phyloP scores from a whole-genome alignment of 2,797 vertebrate genomes.

The Muscicapa comitata region DNA sequence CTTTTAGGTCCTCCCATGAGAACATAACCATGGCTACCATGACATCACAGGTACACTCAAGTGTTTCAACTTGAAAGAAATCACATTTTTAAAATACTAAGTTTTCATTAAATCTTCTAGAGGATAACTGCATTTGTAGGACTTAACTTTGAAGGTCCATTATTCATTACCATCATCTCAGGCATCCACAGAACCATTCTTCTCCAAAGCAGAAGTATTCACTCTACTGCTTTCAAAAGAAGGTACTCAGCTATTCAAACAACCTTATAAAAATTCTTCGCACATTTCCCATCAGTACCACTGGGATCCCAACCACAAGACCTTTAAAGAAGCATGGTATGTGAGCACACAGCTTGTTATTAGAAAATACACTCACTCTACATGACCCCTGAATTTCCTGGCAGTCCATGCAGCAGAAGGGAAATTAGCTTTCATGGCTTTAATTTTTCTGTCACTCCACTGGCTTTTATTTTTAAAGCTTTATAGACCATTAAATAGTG shows the following conservation, averaged over 20 bases:
- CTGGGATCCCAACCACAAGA: not conserved
- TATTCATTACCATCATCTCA: not conserved
- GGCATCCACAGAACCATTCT: not conserved
- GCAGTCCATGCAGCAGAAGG: not conserved
- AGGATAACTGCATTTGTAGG: not conserved
- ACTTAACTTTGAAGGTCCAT: not conserved
- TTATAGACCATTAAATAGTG: not conserved
- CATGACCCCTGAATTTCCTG: not conserved
- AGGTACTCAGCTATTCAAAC: not conserved
- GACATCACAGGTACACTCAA: not conserved
- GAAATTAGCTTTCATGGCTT: not conserved
- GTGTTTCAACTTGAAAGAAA: not conserved
- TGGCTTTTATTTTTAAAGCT: not conserved
- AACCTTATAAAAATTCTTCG: conserved; percentile 15
- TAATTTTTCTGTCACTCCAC: not conserved
- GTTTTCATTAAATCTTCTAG: not conserved
- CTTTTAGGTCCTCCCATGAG: not conserved
- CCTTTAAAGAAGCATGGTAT: not conserved
- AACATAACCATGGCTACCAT: not conserved
- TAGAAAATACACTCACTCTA: not conserved
- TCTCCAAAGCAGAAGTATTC: not conserved
- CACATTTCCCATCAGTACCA: not conserved
- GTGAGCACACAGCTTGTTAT: not conserved
- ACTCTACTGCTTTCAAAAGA: not conserved
- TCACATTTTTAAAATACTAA: not conserved